Base-by-base conservation (phyloP, 2,797 vertebrate species). In the Rhinophrynus dorsalis region DNA sequence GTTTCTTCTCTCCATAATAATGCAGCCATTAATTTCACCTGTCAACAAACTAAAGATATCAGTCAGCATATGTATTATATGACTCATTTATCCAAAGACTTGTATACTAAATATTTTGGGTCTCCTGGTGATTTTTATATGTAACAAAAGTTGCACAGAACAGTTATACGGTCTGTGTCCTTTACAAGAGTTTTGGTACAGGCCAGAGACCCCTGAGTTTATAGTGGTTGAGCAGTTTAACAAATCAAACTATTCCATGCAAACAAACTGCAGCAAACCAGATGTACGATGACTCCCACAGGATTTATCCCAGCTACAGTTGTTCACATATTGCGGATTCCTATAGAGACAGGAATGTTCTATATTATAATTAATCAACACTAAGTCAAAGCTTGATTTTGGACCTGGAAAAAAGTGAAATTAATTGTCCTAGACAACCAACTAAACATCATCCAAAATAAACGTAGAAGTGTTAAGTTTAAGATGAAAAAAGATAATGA, bases 201-300 rank as follows among this genome's bases (percentile, higher is more conserved):
- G 37, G 30, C 68, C 75, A 68, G 35, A 32, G 60, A 79, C 69
- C 55, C 77, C 38, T 35, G 68, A 5, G 37, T 60, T 64, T 75
- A 67, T 68, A 75, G 77, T 75, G 75, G 82, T 72, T 74, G 75
- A 38, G 21, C 50, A 69, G 58, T 29, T 81, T 79, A 76, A 74
- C 76, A 81, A 82, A 79, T 77, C 80, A 79, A 79, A 75, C 54
- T 68, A 0, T 74, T 82, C 75, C 77, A 73, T 74, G 62, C 54
- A 81, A 83, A 80, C 74, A 83, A 82, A 83, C 72, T 74, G 71
- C 78, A 82, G 75, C 81, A 75, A 68, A 67, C 45, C 65, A 80
- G 40, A 81, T 85, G 82, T 85, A 67, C 71, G 72, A 81, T 12
- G 0, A 30, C 13, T 79, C 85, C 83, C 73, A 37, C 0, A 66